Evolutionary conservation across 1,140 invertebrate genomes (phyloP), one percentile per base, ranked within the genome.

Genomic region (Bombus terrestris): DNA sequence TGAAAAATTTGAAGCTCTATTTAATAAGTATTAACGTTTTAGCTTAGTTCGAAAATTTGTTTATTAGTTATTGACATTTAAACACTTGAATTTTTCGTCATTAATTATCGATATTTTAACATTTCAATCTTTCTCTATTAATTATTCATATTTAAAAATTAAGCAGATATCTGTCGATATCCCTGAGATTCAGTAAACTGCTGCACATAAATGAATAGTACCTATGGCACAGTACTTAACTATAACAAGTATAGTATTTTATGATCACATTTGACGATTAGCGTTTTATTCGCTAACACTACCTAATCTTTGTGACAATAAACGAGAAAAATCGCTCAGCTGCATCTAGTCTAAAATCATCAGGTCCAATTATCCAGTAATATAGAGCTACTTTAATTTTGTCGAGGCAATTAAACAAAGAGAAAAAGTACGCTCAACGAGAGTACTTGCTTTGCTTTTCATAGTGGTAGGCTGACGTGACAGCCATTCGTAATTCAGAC

Each of bases 401-500:
- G 59, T 47, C 68, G 12, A 15, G 9, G 28, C 68, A 66, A 85
- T 85, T 85, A 81, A 85, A 66, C 57, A 74, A 53, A 18, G 10
- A 12, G 37, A 53, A 32, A n/a, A 83, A 66, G 72, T 76, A 59
- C 59, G 41, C 37, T 64, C 57, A 41, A 77, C 57, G 64, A 39
- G 68, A 35, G 47, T 62, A 47, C 18, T 28, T 2, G 15, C 5
- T 47, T 66, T 84, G 59, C 5, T 88, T 84, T 71, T 43, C 80
- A 47, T 57, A 43, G 28, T 53, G 41, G 62, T 35, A 59, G 77
- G 53, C 77, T 90, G 77, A 76, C 89, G 86, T 90, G 89, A 88
- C 76, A 88, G 71, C 59, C 57, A 83, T 22, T 64, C 89, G 66
- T 90, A 90, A 90, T 28, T 90, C 81, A 90, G 80, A 41, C 83